Base-by-base conservation (phyloP, 2,113 vertebrate genomes). In the Morphnarchus princeps region DNA sequence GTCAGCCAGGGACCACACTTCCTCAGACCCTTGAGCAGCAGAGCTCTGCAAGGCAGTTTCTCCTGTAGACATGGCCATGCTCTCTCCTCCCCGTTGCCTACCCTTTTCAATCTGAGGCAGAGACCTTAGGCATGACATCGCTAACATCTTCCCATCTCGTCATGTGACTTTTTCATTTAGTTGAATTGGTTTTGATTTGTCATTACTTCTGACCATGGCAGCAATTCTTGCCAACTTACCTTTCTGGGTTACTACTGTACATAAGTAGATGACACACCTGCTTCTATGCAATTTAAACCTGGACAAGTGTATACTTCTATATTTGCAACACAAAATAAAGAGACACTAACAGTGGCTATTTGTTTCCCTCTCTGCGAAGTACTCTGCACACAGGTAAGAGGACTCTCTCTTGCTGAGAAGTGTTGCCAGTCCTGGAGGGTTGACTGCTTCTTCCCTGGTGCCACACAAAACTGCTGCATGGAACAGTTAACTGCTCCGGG, bases 301-400 rank as follows among this genome's bases (percentile, higher is more conserved):
- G 79, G 86, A 94, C 54, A 94, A 92, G 88, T 97, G 84, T 96
- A 91, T 58, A 76, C 38, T 72, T 93, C 90, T 98, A 83, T 93
- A 96, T 97, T 96, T 98, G 90, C 96, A 89, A 94, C 92, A 97
- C 66, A 93, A 93, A 98, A 98, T 98, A 98, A 98, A 98, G 90
- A 90, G 78, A 92, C 43, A 9, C 21, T 82, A 61, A 50, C 3
- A 19, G 58, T 76, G 78, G 34, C 29, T 82, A 11, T 40, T 83
- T 65, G 49, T 49, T 93, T 92, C 58, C 73, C 74, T 90, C 76
- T 92, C 65, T 73, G 45, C 9, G 38, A 70, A 90, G 52, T 32
- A 40, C 34, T 71, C 43, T 63, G 70, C 31, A 89, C 69, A 22
- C 15, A 50, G 49, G 58, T 67, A 45, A 71, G 13, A 87, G 34